A percentile compares a stretch with the other conserved stretches of the same genome.
phyloP scores from a whole-genome alignment of 2,888 invertebrate genomes.

The Acrobasis repandana region DNA sequence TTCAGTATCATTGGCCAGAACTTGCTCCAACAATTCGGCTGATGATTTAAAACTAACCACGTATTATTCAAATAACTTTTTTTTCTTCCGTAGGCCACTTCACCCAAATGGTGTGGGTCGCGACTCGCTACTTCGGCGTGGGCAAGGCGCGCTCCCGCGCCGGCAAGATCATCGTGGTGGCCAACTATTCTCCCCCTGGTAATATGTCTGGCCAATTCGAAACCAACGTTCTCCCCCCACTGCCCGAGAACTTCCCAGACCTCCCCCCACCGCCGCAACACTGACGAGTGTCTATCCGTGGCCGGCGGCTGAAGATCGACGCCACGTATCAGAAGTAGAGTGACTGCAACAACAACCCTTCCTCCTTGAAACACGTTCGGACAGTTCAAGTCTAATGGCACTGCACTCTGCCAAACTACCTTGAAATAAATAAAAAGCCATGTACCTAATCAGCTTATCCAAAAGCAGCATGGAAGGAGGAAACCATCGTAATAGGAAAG shows the following conservation, averaged over 20 bases:
- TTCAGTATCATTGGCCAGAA: too few species aligned
- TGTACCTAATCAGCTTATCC: too few species aligned
- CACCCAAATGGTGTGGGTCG: conserved; percentile 93
- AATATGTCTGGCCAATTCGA: conserved; percentile 89
- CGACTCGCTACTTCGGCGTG: conserved; percentile 89
- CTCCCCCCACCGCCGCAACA: conserved; percentile 61
- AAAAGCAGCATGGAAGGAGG: too few species aligned
- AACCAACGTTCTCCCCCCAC: conserved; percentile 89
- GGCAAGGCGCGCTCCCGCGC: conserved; percentile 90
- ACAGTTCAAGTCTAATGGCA: too few species aligned
- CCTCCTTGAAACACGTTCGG: too few species aligned
- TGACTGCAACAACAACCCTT: too few species aligned
- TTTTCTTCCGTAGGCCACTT: conserved; percentile 86
- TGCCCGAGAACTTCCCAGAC: conserved; percentile 83
- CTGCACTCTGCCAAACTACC: too few species aligned
- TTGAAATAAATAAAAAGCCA: too few species aligned
- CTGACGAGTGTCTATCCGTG: conserved; percentile 76
- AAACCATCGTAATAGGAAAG: too few species aligned
- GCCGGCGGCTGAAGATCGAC: conserved; percentile 66
- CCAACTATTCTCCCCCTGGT: conserved; percentile 92
- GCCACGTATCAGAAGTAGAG: conserved; percentile 54
- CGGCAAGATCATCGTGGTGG: conserved; percentile 92
- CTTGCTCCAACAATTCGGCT: too few species aligned
- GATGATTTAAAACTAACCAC: too few species aligned
- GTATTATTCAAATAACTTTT: background rate